Percentiles rank a stretch among this genome's conserved stretches.
phyloP scores from a whole-genome alignment of 2,888 invertebrate genomes.

The Thalpophila matura region DNA sequence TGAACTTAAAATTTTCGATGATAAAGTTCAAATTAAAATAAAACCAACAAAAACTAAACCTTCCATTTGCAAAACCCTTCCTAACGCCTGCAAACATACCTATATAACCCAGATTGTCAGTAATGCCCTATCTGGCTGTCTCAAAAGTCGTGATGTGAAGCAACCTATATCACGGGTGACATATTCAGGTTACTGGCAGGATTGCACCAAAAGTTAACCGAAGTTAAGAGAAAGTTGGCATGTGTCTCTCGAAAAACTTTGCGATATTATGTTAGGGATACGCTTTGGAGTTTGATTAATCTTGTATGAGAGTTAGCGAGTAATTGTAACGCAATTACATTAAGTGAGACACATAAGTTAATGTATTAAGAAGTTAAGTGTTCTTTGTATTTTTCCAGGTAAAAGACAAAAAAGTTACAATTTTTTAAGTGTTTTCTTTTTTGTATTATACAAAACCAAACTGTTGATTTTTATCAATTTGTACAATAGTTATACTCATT shows the following conservation, averaged over 20 bases:
- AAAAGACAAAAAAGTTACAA: too few relatives aligned
- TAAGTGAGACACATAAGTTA: neutral
- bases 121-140: constrained; percentile 50
- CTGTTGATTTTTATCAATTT: too few relatives aligned
- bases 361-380: neutral
- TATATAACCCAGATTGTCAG: constrained; percentile 35
- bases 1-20: too few relatives aligned
- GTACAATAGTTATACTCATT: too few relatives aligned
- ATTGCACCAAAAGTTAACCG: constrained; percentile 62
- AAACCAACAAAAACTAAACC: neutral
- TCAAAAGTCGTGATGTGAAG: constrained; percentile 59
- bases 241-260: constrained; percentile 58
- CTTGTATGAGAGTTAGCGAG: constrained; percentile 29
- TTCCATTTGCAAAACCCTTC: neutral
- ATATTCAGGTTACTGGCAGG: constrained; percentile 56
- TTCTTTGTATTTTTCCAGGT: neutral
- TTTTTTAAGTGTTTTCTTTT: too few relatives aligned
- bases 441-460: too few relatives aligned
- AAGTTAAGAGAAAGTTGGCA: constrained; percentile 51
- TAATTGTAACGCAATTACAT: neutral
- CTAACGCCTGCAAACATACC: neutral
- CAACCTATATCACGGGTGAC: constrained; percentile 64
- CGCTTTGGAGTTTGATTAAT: constrained; percentile 59
- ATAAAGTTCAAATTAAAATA: too few relatives aligned
- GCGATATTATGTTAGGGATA: constrained; percentile 54